These are phyloP conservation scores for Sebastes dallii DNA, from an alignment of 2,797 vertebrate genomes.

Conservation along the genomic window DNA sequence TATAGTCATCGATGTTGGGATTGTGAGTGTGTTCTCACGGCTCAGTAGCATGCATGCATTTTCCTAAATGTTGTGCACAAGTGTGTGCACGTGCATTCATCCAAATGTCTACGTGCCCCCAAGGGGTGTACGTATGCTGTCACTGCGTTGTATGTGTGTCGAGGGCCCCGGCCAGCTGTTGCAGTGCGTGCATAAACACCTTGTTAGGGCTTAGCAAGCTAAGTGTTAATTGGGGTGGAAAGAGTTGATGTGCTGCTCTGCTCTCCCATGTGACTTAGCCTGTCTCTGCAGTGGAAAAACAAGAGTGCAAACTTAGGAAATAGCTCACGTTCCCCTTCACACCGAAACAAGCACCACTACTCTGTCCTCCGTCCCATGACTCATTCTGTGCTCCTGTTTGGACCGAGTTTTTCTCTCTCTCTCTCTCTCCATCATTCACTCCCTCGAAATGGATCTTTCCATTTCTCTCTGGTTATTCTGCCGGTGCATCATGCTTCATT, in stretches of 20 bases:
- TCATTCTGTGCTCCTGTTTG: conserved; percentile 7
- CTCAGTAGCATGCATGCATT: conserved; percentile 13
- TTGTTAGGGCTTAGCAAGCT: conserved; percentile 77
- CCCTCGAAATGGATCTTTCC: neutral
- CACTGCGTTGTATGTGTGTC: conserved; percentile 22
- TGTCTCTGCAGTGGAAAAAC: conserved; percentile 42
- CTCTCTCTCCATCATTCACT: neutral
- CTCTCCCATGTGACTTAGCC: conserved; percentile 54
- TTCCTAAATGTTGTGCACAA: conserved; percentile 17
- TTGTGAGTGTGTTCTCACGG: neutral
- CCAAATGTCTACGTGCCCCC: conserved; percentile 52
- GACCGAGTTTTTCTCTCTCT: neutral
- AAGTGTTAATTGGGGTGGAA: conserved; percentile 84
- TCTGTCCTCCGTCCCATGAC: conserved; percentile 1
- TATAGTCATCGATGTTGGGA: neutral
- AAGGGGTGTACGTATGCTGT: conserved; percentile 38
- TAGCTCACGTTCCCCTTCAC: neutral
- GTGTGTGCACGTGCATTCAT: conserved; percentile 43
- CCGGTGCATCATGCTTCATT: neutral
- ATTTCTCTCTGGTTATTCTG: neutral
- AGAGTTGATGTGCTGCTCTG: conserved; percentile 58
- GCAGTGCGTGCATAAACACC: conserved; percentile 77
- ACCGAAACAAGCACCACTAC: neutral
- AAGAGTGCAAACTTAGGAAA: conserved; percentile 30
- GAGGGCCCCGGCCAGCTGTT: conserved; percentile 74